phyloP scores from a whole-genome alignment of 1,140 invertebrate genomes.

The Zaprionus lachaisei region DNA sequence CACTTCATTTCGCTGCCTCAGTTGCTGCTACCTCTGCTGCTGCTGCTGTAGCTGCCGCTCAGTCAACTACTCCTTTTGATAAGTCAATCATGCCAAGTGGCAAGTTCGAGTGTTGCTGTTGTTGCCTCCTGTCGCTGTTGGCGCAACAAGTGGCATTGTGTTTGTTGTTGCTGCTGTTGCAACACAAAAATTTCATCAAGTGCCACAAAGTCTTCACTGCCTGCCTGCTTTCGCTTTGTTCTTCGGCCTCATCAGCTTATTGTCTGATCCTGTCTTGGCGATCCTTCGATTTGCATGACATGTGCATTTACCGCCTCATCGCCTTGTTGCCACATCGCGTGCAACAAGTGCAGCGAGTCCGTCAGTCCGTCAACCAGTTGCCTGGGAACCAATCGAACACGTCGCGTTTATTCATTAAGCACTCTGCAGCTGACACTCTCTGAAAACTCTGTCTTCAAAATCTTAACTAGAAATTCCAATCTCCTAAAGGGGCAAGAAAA shows the following conservation, averaged over 20 bases:
- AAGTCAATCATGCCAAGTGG: constrained; percentile 81
- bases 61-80: constrained; percentile 72
- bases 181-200: constrained; percentile 21
- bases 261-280: constrained; percentile 56
- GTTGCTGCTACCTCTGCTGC: constrained; percentile 15
- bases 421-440: constrained; percentile 21
- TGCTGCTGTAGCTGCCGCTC: constrained; percentile 26
- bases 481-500: neutral
- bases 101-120: constrained; percentile 73
- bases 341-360: constrained; percentile 26
- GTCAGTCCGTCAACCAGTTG: constrained; percentile 4
- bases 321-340: neutral
- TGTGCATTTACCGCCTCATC: constrained; percentile 22
- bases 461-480: neutral
- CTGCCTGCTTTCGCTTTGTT: constrained; percentile 50
- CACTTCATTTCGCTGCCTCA: constrained; percentile 67
- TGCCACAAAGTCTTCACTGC: constrained; percentile 33
- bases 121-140: constrained; percentile 47
- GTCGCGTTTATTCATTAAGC: constrained; percentile 6
- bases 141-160: constrained; percentile 57
- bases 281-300: constrained; percentile 68
- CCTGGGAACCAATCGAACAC: constrained; percentile 23
- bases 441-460: constrained; percentile 2
- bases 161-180: constrained; percentile 5
- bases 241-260: constrained; percentile 36